A percentile compares a stretch with the other conserved stretches of the same genome.
These are phyloP conservation scores for Lethenteron camtschaticum DNA, from an alignment of 2,113 vertebrate genomes.

Conservation along the genomic window DNA sequence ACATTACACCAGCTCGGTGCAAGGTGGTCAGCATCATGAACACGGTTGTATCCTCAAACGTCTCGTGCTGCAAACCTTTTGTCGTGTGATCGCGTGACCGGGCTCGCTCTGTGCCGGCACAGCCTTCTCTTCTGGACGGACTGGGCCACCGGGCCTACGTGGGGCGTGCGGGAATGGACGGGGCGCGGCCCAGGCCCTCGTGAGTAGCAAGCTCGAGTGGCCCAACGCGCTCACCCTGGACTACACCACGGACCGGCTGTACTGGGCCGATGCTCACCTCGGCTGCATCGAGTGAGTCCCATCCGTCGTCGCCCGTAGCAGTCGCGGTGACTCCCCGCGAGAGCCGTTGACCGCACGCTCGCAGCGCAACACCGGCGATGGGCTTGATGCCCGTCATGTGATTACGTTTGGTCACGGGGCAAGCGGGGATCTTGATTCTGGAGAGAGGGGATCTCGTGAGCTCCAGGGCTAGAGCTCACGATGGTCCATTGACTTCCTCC, in stretches of 20 bases:
- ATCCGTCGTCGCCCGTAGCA: not conserved
- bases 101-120: not conserved
- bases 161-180: slow-evolving; percentile 26
- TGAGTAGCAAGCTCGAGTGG: slow-evolving; percentile 27
- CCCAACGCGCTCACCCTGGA: slow-evolving; percentile 25
- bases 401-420: too few relatives aligned
- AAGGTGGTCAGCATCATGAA: too few relatives aligned
- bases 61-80: too few relatives aligned
- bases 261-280: slow-evolving; percentile 26
- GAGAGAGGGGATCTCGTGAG: too few relatives aligned
- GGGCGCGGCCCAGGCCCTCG: slow-evolving; percentile 19
- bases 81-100: too few relatives aligned
- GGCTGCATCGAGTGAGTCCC: slow-evolving; percentile 24
- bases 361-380: not conserved
- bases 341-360: too few relatives aligned
- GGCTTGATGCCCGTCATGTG: not conserved
- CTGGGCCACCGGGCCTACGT: slow-evolving; percentile 22
- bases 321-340: too few relatives aligned
- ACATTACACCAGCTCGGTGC: too few relatives aligned
- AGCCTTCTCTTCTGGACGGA: slow-evolving; percentile 32
- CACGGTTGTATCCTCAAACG: too few relatives aligned
- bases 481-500: too few relatives aligned
- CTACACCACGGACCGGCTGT: slow-evolving; percentile 29
- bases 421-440: too few relatives aligned
- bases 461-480: too few relatives aligned